Conservation (phyloP, 2,113 vertebrate species). For the Galeopterus variegatus region DNA sequence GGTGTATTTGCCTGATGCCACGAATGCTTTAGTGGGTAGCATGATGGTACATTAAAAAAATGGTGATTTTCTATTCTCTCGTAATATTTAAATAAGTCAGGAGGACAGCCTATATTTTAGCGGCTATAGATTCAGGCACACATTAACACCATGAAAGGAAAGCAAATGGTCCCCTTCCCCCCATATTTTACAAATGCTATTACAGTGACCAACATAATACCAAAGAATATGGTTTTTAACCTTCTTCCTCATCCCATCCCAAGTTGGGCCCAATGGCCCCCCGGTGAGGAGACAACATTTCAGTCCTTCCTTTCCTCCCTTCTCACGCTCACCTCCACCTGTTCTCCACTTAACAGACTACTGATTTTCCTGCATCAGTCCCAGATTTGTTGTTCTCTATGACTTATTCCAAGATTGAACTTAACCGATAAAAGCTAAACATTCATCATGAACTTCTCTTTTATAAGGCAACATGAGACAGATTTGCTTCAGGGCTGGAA, state of each 20-base stretch:
- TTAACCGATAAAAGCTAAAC: constrained; percentile 88
- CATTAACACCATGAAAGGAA: constrained; percentile 76
- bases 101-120: constrained; percentile 80
- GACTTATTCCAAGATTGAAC: constrained; percentile 87
- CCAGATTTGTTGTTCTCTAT: constrained; percentile 84
- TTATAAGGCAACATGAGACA: constrained; percentile 92
- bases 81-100: constrained; percentile 81
- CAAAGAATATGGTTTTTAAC: constrained; percentile 67
- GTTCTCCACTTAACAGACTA: constrained; percentile 79
- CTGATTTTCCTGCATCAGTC: constrained; percentile 80
- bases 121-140: constrained; percentile 84
- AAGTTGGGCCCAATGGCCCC: neutral
- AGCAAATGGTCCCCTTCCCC: constrained; percentile 58
- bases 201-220: constrained; percentile 77
- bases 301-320: neutral
- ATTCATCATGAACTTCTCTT: constrained; percentile 88
- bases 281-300: constrained; percentile 25
- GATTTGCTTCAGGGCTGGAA: constrained; percentile 85
- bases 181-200: constrained; percentile 54
- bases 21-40: constrained; percentile 80
- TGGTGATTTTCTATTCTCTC: constrained; percentile 68
- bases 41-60: constrained; percentile 79
- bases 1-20: constrained; percentile 81
- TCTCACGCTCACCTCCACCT: neutral
- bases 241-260: constrained; percentile 6